A percentile compares a stretch with the other conserved stretches of the same genome.
These are phyloP conservation scores for Larimichthys polyactis DNA, from an alignment of 2,113 vertebrate species.

Conservation along the genomic window DNA sequence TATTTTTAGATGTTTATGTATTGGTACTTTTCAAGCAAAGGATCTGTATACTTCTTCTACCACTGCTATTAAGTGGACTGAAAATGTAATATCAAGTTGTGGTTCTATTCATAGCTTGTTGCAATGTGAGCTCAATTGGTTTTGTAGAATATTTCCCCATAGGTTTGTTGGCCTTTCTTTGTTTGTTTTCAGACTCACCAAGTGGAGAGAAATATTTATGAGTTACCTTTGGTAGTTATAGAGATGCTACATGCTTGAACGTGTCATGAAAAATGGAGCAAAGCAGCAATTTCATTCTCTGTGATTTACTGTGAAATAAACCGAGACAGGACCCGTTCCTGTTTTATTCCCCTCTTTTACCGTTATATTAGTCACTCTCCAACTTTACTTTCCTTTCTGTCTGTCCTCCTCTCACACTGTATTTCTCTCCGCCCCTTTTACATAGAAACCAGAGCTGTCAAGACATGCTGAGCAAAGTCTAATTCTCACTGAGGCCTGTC, in stretches of 20 bases:
- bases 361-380: not conserved
- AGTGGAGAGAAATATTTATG: not conserved
- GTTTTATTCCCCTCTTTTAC: not conserved
- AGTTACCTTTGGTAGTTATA: not conserved
- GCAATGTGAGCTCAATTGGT: too few relatives aligned
- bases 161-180: not conserved
- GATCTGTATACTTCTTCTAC: too few relatives aligned
- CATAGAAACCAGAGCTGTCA: conserved; percentile 48
- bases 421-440: conserved; percentile 20
- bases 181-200: not conserved
- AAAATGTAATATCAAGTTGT: too few relatives aligned
- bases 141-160: not conserved
- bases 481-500: conserved; percentile 15
- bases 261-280: not conserved
- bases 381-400: not conserved
- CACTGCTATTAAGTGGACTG: too few relatives aligned
- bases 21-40: too few relatives aligned
- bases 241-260: not conserved
- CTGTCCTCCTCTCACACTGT: not conserved
- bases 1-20: too few relatives aligned
- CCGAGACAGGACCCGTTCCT: not conserved
- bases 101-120: too few relatives aligned
- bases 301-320: not conserved
- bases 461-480: conserved; percentile 52
- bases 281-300: too few relatives aligned